These are phyloP conservation scores for Rachycentron canadum DNA, from an alignment of 2,797 vertebrate species.

Conservation along the genomic window DNA sequence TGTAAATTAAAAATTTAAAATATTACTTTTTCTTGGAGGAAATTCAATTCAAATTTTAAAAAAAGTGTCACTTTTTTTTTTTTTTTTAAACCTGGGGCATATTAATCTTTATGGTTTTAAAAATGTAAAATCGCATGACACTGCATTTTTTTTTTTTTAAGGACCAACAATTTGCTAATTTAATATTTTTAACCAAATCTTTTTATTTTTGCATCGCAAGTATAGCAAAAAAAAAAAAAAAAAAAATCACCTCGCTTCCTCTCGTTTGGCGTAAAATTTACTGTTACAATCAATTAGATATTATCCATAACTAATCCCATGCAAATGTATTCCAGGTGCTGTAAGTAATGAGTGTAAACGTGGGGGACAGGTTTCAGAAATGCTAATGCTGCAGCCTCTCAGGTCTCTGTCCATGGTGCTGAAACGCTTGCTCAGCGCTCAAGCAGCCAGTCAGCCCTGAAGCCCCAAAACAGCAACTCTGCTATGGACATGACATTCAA, in stretches of 20 bases:
- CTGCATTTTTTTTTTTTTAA: not conserved
- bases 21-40: not conserved
- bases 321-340: conserved; percentile 67
- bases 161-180: no score
- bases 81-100: no score
- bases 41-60: not conserved
- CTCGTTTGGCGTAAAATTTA: not conserved
- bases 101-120: not conserved
- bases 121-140: not conserved
- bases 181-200: not conserved
- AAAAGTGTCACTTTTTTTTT: conserved; percentile 5
- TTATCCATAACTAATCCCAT: conserved; percentile 47
- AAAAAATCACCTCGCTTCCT: not conserved
- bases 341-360: conserved; percentile 64
- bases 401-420: conserved; percentile 90
- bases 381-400: conserved; percentile 59
- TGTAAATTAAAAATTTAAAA: not conserved
- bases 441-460: conserved; percentile 28
- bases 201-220: not conserved
- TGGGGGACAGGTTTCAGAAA: conserved; percentile 63
- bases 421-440: conserved; percentile 74
- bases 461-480: conserved; percentile 54
- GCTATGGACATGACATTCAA: conserved; percentile 73
- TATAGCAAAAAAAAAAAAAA: no score
- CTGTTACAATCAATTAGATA: conserved; percentile 12